Base-by-base conservation (phyloP, 2,797 vertebrate genomes). In the Cynopterus sphinx region DNA sequence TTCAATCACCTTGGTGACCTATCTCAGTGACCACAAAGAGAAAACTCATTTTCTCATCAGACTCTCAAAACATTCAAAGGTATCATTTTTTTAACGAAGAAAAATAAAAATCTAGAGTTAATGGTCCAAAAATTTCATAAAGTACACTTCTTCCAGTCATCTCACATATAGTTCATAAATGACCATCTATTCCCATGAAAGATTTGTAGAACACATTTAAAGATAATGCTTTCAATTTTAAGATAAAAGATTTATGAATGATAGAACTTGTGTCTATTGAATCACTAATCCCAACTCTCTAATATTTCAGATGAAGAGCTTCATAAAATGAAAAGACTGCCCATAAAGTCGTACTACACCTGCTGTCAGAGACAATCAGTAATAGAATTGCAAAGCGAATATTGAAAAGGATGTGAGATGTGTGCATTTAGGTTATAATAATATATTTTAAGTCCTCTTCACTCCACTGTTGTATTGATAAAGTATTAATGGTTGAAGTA, bases 51-150 rank as follows among this genome's bases (percentile, higher is more conserved):
- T 97, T 83, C 74, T 75, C 67, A 77, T 82, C 15, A 71, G 6
- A 41, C 33, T 91, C 74, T 86, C 61, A 95, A 96, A 95, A 94
- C 85, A 96, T 84, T 94, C 92, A 94, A 94, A 88, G 21, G 13
- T 57, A 88, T 90, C 79, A 26, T 90, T 93, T 91, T 71, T 87
- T 93, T 95, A 95, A 96, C 70, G 87, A 91, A 95, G 81, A 95
- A 97, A 97, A 97, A 92, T 93, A 65, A 96, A 97, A 97, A 96
- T 84, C 78, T 88, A 89, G 87, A 96, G 65, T 97, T 96, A 97
- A 97, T 97, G 82, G 82, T 89, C 92, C 90, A 74, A 91, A 97
- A 96, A 92, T 86, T 96, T 97, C 93, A 95, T 96, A 95, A 89
- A 92, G 41, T 95, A 63, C 68, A 87, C 87, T 96, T 93, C 12